Evolutionary conservation across 2,888 invertebrate species (phyloP).

Genomic region (Lithophane socia): DNA sequence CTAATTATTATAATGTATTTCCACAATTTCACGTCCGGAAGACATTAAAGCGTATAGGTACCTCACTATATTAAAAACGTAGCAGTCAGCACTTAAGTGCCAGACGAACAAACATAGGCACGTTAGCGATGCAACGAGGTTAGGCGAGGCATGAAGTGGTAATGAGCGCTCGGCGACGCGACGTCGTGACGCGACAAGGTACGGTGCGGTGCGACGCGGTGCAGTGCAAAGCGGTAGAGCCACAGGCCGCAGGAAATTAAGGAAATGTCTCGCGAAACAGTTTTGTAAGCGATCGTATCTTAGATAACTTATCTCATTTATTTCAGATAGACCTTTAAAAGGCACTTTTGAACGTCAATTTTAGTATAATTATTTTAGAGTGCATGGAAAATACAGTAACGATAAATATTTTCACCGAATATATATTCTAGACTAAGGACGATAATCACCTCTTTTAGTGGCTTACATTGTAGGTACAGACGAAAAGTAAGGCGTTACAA

Average conservation of each 20-base stretch:
- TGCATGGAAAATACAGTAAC: not conserved
- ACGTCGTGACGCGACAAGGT: constrained; percentile 25
- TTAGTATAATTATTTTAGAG: not conserved
- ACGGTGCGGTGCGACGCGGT: constrained; percentile 26
- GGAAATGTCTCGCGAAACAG: not conserved
- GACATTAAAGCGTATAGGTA: not conserved
- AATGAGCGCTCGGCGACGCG: constrained; percentile 65
- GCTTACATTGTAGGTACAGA: not conserved
- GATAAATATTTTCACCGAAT: not conserved
- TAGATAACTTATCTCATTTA: not conserved
- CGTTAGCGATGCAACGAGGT: constrained; percentile 50
- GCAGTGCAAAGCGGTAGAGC: not conserved
- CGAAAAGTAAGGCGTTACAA: not conserved
- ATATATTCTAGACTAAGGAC: not conserved
- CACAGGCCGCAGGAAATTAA: constrained; percentile 8
- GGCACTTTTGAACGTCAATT: not conserved
- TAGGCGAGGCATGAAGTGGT: constrained; percentile 68
- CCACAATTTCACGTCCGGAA: not conserved
- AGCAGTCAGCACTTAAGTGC: constrained; percentile 7
- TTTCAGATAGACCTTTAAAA: not conserved
- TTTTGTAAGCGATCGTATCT: not conserved
- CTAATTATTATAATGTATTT: not conserved
- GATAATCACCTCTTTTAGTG: not conserved
- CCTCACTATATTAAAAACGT: not conserved
- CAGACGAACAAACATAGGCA: constrained; percentile 40